Conservation (phyloP, 2,888 invertebrate species). For the Cantharis flavilabris region DNA sequence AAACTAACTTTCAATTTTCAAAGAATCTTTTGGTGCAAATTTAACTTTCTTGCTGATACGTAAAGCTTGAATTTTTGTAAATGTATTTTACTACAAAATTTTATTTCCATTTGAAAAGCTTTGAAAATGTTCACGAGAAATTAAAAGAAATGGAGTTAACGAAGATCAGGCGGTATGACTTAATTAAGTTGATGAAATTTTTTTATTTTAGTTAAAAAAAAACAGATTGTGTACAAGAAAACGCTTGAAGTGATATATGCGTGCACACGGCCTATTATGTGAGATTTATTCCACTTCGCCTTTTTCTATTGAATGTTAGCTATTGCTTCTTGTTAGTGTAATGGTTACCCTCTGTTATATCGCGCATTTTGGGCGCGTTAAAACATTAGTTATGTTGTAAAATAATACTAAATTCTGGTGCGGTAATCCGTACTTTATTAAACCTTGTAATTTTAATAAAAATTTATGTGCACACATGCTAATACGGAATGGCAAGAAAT, state of each 20-base stretch:
- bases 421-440: background rate
- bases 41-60: background rate
- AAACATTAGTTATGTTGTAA: background rate
- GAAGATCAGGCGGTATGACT: background rate
- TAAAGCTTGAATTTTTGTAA: background rate
- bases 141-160: background rate
- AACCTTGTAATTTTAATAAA: background rate
- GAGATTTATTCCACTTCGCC: slow-evolving; percentile 1
- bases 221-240: background rate
- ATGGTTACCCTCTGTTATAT: slow-evolving; percentile 1
- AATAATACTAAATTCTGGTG: background rate
- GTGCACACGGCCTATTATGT: slow-evolving; percentile 1
- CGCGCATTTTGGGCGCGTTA: background rate
- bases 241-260: background rate
- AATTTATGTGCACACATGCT: background rate
- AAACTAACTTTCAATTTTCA: slow-evolving; percentile 1
- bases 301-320: slow-evolving; percentile 3
- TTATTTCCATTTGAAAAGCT: background rate
- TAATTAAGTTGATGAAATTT: background rate
- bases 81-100: background rate
- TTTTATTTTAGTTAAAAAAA: background rate
- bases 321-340: slow-evolving; percentile 3
- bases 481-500: background rate
- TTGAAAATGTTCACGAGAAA: background rate
- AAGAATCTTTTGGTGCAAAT: background rate